Percentiles rank a stretch among this genome's conserved stretches.
Conservation (phyloP, 2,797 vertebrate genomes). For the Chiloscyllium punctatum region DNA sequence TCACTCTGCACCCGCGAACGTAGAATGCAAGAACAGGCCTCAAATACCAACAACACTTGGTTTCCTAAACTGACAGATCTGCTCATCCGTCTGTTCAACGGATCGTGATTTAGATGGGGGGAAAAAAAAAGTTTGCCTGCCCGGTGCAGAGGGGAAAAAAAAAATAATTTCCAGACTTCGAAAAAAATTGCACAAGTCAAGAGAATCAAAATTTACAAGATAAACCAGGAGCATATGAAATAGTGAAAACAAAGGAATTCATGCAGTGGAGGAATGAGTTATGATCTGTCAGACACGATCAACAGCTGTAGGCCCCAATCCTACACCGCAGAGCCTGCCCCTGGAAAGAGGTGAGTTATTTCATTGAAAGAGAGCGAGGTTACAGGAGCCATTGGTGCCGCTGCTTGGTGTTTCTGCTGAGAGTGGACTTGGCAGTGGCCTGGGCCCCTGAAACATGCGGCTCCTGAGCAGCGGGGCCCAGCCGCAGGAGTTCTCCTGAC, state of each 20-base stretch:
- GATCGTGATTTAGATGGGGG: background rate
- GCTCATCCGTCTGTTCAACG: background rate
- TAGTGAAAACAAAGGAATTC: conserved; percentile 15
- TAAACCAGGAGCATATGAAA: background rate
- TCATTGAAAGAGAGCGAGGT: no score
- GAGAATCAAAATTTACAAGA: background rate
- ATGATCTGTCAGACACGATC: background rate
- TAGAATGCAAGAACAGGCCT: background rate
- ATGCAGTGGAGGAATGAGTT: background rate
- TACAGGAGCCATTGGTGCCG: background rate
- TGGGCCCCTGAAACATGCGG: background rate
- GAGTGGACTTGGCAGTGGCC: background rate
- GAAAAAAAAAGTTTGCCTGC: background rate
- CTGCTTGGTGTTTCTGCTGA: background rate
- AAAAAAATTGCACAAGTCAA: background rate
- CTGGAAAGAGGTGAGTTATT: background rate
- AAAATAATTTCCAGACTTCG: background rate
- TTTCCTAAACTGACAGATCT: background rate
- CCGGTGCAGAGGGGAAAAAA: background rate
- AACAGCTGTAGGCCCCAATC: background rate
- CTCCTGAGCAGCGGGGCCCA: background rate
- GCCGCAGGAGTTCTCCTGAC: background rate
- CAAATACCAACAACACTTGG: background rate
- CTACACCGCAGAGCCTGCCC: background rate
- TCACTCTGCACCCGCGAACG: background rate